These are phyloP conservation scores for Caenorhabditis panamensis DNA, from an alignment of 2,888 invertebrate species.

Conservation along the genomic window DNA sequence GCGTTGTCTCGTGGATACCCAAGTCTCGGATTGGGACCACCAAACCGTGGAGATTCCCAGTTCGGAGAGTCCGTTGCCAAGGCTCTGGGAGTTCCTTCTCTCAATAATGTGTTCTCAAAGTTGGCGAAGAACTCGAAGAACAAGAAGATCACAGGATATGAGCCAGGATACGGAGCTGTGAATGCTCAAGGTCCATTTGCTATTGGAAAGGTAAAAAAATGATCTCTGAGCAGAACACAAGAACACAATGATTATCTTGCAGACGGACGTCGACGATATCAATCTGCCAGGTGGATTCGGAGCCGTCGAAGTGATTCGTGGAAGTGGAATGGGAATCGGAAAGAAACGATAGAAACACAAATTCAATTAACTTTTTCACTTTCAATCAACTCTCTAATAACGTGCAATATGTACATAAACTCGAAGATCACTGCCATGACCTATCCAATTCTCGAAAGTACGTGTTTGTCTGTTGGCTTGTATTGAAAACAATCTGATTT, in stretches of 20 bases:
- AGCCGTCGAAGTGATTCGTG: constrained; percentile 71
- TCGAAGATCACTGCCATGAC: constrained; percentile 26
- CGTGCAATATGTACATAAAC: constrained; percentile 15
- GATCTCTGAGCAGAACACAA: neutral
- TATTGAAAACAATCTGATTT: constrained; percentile 44
- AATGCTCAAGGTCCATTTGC: constrained; percentile 74
- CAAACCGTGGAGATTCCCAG: constrained; percentile 35
- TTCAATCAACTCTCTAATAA: neutral
- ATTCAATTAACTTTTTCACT: neutral
- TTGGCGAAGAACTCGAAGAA: constrained; percentile 65
- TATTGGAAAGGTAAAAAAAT: constrained; percentile 66
- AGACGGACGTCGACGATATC: constrained; percentile 72
- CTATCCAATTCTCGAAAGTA: constrained; percentile 38
- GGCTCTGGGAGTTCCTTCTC: constrained; percentile 66
- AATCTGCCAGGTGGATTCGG: constrained; percentile 75
- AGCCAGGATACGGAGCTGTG: constrained; percentile 77
- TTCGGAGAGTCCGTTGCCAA: constrained; percentile 48
- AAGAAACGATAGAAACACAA: constrained; percentile 48
- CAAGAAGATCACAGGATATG: constrained; percentile 66
- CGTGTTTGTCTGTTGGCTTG: constrained; percentile 30
- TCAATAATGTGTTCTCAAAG: constrained; percentile 60
- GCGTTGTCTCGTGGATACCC: constrained; percentile 69
- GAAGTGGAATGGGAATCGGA: constrained; percentile 77
- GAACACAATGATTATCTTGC: constrained; percentile 11
- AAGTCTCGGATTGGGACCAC: constrained; percentile 49